Evolutionary conservation across 2,888 invertebrate genomes (phyloP).

Genomic region (Acanthopleura granulata): DNA sequence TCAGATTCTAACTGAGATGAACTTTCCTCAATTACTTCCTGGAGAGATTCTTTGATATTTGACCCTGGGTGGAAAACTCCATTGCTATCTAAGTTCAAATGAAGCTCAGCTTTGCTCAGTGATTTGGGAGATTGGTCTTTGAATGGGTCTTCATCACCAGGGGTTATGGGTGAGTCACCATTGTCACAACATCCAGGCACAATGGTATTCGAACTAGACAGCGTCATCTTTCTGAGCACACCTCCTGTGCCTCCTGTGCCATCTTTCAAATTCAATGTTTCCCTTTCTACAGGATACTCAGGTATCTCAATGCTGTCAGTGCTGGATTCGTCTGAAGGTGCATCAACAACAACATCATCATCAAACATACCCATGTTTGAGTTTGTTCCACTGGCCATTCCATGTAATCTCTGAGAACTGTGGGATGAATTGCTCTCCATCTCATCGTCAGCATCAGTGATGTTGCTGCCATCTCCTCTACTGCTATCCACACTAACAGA

Average conservation of each 20-base stretch:
- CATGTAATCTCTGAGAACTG: constrained; percentile 24
- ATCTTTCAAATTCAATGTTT: background rate
- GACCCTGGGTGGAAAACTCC: background rate
- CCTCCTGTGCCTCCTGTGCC: background rate
- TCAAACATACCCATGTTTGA: background rate
- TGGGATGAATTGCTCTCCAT: constrained; percentile 30
- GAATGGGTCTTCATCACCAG: background rate
- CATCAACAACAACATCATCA: background rate
- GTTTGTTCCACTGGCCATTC: background rate
- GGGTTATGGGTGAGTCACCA: background rate
- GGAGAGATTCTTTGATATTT: background rate
- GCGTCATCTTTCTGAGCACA: background rate
- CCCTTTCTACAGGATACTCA: background rate
- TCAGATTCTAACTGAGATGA: constrained; percentile 39
- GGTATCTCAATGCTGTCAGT: background rate
- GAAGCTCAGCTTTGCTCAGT: background rate
- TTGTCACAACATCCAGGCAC: background rate
- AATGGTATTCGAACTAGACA: background rate
- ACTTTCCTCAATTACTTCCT: background rate
- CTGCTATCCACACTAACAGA: constrained; percentile 33
- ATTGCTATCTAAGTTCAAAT: background rate
- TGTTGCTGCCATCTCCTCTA: constrained; percentile 36
- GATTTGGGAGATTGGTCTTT: background rate
- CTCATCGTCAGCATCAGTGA: constrained; percentile 54
- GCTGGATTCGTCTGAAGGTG: background rate